phyloP scores from a whole-genome alignment of 2,888 invertebrate genomes.

The Machimus atricapillus region DNA sequence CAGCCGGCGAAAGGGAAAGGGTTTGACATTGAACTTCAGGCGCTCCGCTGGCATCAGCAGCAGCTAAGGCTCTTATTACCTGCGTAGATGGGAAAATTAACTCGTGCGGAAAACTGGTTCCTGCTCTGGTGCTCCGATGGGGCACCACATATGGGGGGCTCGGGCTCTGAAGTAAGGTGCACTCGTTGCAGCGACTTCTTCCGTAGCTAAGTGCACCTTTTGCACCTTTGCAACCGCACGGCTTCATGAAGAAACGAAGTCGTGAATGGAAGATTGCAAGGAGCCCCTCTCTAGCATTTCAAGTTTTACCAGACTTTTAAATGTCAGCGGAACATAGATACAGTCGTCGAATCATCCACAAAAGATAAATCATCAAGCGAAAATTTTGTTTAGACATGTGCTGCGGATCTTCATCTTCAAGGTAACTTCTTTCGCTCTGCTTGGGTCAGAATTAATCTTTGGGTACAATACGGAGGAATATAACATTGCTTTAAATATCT shows the following conservation, averaged over 20 bases:
- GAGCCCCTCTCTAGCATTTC: background rate
- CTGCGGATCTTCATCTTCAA: background rate
- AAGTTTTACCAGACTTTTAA: background rate
- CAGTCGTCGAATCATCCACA: background rate
- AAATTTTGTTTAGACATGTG: background rate
- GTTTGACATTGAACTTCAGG: slow-evolving; percentile 22
- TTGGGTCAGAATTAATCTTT: background rate
- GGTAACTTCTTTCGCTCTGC: background rate
- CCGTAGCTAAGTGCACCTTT: background rate
- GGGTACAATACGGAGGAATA: background rate
- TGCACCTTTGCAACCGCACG: background rate
- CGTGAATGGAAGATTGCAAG: background rate
- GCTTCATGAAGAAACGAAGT: background rate
- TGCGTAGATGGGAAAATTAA: background rate
- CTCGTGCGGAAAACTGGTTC: background rate
- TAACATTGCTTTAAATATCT: background rate
- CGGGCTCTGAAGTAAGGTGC: background rate
- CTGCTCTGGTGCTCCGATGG: background rate
- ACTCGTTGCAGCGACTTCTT: background rate
- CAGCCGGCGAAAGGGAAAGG: background rate
- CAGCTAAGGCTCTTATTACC: background rate
- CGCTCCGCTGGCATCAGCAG: background rate
- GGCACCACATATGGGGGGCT: background rate
- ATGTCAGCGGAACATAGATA: background rate
- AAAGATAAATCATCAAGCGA: background rate